Evolutionary conservation across 1,140 invertebrate genomes (phyloP).

Genomic region (Drosophila nigromelanica): DNA sequence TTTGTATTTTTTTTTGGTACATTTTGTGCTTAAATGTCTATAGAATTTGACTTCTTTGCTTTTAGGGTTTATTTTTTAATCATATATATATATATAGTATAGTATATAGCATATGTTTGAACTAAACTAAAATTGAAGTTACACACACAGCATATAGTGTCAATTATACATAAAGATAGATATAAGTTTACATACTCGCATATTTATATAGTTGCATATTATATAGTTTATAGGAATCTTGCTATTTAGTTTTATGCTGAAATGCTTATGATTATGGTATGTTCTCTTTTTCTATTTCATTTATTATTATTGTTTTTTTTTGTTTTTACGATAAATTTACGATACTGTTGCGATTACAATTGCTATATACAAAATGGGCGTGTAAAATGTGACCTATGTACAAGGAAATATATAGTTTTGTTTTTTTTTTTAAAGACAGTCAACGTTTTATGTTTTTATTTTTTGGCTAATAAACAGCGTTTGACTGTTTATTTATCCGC

Average conservation of each 20-base stretch:
- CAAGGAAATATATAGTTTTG: neutral
- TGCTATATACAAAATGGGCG: conserved; percentile 31
- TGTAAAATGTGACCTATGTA: conserved; percentile 43
- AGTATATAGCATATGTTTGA: conserved; percentile 14
- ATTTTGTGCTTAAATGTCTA: conserved; percentile 69
- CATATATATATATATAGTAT: conserved; percentile 18
- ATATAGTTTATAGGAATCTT: conserved; percentile 70
- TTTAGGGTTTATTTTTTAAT: conserved; percentile 21
- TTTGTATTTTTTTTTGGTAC: conserved; percentile 58
- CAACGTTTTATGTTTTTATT: conserved; percentile 1
- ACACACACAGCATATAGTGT: conserved; percentile 41
- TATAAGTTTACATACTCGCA: conserved; percentile 21
- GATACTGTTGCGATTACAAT: conserved; percentile 60
- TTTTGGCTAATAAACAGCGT: no score
- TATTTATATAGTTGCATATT: conserved; percentile 34
- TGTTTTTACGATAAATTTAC: conserved; percentile 30
- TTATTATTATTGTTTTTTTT: conserved; percentile 14
- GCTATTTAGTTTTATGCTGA: conserved; percentile 65
- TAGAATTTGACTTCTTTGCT: conserved; percentile 79
- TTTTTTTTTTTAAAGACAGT: conserved; percentile 28
- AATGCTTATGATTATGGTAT: conserved; percentile 62
- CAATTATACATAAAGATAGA: conserved; percentile 41
- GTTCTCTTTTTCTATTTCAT: conserved; percentile 28
- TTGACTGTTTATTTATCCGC: conserved; percentile 56
- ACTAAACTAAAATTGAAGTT: conserved; percentile 71